Percentiles rank a stretch among this genome's conserved stretches.
These are phyloP conservation scores for Echeneis naucrates DNA, from an alignment of 2,797 vertebrate genomes.

Conservation along the genomic window DNA sequence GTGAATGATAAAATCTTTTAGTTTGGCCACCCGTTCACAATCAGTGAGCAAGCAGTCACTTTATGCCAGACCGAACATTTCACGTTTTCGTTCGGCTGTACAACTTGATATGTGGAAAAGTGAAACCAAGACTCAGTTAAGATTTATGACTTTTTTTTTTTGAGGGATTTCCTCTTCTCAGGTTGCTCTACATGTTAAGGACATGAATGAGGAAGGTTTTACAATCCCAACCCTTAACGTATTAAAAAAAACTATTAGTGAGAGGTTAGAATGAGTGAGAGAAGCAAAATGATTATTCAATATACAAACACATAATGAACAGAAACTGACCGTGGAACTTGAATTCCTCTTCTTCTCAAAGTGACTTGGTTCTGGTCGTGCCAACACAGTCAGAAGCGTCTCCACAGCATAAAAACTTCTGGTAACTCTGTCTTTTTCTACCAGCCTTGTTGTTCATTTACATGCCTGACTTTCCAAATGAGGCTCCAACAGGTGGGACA, in stretches of 20 bases:
- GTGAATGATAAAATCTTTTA: neutral
- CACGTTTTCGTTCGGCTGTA: neutral
- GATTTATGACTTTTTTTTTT: conserved; percentile 1
- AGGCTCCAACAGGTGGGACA: conserved; percentile 75
- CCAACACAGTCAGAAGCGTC: neutral
- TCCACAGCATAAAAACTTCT: neutral
- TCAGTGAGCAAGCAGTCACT: neutral
- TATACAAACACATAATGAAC: neutral
- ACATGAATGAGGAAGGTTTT: neutral
- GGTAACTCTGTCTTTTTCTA: conserved; percentile 16
- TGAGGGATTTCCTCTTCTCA: neutral
- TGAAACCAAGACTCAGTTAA: conserved; percentile 40
- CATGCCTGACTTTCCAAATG: conserved; percentile 60
- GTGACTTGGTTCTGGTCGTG: neutral
- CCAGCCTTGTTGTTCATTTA: conserved; percentile 26
- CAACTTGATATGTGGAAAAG: conserved; percentile 31
- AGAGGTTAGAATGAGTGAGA: neutral
- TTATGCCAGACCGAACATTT: too few species aligned
- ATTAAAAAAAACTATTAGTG: neutral
- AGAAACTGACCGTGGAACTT: conserved; percentile 50
- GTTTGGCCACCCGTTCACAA: neutral
- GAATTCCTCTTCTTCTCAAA: conserved; percentile 30
- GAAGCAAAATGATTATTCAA: neutral
- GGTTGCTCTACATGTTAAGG: neutral
- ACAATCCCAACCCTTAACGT: too few species aligned